Evolutionary conservation across 2,113 vertebrate genomes (phyloP), one percentile per base, ranked within the genome.

Genomic region (Lathamus discolor): DNA sequence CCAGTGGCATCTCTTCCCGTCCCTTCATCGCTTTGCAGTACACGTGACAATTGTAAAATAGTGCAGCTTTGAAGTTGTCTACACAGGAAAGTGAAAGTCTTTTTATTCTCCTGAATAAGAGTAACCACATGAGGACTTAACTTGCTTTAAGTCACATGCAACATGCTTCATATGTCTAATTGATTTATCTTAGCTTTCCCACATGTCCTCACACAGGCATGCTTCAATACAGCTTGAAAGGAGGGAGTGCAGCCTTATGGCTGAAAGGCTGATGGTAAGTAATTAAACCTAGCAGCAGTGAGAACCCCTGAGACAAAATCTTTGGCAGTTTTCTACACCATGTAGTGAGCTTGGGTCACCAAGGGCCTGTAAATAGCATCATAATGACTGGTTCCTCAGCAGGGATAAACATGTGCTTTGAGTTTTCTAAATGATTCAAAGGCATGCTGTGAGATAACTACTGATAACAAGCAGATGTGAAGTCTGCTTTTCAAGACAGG

Each of bases 381-480:
- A 95, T 97, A 97, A 97, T 97, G 96, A 90, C 97, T 95, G 94
- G 96, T 94, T 97, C 95, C 97, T 96, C 97, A 91, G 96, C 97
- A 93, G 97, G 97, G 95, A 95, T 96, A 97, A 97, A 97, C 98
- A 98, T 98, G 96, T 98, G 98, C 97, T 98, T 98, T 98, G 93
- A 98, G 97, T 98, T 98, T 98, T 97, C 97, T 96, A 97, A 97
- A 97, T 98, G 98, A 97, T 97, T 98, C 97, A 96, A 97, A 88
- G 90, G 69, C 97, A 69, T 79, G 80, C 98, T 96, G 95, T 61
- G 94, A 98, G 98, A 98, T 98, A 98, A 98, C 97, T 96, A 97
- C 97, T 98, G 98, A 98, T 98, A 97, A 96, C 97, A 98, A 98
- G 97, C 98, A 98, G 98, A 98, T 98, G 98, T 97, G 97, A 97